Conservation (phyloP, 2,888 invertebrate species). For the Spatulosminthurus flaviceps region DNA sequence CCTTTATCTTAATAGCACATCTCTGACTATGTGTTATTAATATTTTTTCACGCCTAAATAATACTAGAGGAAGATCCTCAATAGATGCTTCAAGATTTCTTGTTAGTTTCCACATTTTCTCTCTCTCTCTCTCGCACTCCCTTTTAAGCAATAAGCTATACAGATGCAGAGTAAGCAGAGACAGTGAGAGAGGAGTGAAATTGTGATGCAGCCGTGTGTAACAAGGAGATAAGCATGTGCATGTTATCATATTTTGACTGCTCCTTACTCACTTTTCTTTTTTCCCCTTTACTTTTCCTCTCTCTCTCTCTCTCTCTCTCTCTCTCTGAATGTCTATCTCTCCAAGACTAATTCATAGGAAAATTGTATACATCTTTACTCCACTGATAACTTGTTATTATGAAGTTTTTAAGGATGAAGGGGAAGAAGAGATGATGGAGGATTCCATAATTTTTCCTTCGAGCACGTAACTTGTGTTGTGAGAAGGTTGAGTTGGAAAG, state of each 20-base stretch:
- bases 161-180: background rate
- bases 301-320: constrained; percentile 10
- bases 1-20: too few species aligned
- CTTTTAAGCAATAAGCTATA: background rate
- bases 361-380: background rate
- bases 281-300: background rate
- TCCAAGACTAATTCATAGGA: background rate
- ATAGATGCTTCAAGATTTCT: background rate
- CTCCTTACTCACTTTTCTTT: constrained; percentile 36
- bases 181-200: background rate
- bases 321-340: background rate
- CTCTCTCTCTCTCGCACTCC: background rate
- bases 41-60: background rate
- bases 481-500: background rate
- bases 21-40: background rate
- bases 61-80: background rate
- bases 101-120: background rate
- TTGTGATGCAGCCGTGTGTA: background rate
- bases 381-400: constrained; percentile 6
- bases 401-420: background rate
- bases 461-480: constrained; percentile 16
- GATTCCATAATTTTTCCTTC: constrained; percentile 10
- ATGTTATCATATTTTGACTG: constrained; percentile 47
- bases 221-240: constrained; percentile 42
- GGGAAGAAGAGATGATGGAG: background rate